Evolutionary conservation across 2,113 vertebrate genomes (phyloP).

Genomic region (Phocoena sinus): DNA sequence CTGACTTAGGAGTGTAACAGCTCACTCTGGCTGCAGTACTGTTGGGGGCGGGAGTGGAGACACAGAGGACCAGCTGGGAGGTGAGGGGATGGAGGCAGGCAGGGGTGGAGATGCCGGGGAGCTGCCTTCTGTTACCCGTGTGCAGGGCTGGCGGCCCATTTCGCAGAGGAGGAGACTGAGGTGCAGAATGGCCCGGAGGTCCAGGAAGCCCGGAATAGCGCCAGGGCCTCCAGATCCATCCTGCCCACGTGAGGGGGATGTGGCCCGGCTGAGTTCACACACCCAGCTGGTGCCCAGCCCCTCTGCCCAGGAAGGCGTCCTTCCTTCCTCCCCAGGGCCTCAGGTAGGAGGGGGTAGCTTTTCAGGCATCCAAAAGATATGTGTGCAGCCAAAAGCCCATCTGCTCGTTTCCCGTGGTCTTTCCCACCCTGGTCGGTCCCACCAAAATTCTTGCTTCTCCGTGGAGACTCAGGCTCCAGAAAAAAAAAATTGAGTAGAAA

Average conservation of each 20-base stretch:
- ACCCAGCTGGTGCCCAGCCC: neutral
- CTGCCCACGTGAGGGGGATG: fast-evolving
- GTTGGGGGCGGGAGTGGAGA: neutral
- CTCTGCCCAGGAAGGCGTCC: neutral
- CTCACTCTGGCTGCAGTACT: neutral
- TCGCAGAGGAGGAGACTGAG: neutral
- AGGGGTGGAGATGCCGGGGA: neutral
- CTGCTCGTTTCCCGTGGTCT: neutral
- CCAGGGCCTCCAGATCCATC: neutral
- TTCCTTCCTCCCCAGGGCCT: neutral
- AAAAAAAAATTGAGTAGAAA: neutral
- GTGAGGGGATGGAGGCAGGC: neutral
- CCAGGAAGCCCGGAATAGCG: neutral
- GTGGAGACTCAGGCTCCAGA: neutral
- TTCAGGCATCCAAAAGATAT: neutral
- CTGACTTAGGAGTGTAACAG: neutral
- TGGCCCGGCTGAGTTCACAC: neutral
- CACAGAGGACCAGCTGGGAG: neutral
- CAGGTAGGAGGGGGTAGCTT: no score
- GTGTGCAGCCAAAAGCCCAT: neutral
- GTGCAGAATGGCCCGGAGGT: neutral
- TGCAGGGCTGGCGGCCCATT: neutral
- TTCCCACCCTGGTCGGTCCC: neutral
- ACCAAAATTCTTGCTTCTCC: neutral
- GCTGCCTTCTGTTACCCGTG: neutral